phyloP scores from a whole-genome alignment of 2,888 invertebrate genomes.

The Drosophila rellima region DNA sequence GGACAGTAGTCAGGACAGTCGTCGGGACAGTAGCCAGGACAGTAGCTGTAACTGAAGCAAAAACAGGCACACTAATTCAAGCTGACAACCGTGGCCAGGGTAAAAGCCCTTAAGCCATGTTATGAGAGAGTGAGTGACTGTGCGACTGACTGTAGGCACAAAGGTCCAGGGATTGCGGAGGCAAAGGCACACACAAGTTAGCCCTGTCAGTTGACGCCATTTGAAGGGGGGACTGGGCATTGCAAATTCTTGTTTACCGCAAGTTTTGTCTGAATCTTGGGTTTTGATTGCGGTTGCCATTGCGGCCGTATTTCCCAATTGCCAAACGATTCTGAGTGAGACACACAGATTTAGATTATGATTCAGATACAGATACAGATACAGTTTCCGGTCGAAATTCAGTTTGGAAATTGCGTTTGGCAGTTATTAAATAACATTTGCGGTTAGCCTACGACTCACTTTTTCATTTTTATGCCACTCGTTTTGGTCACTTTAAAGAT shows the following conservation, averaged over 20 bases:
- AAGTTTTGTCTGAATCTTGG: conserved; percentile 53
- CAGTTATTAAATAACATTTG: conserved; percentile 61
- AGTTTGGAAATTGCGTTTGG: conserved; percentile 32
- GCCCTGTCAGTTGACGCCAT: conserved; percentile 58
- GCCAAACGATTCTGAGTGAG: conserved; percentile 22
- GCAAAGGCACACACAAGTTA: conserved; percentile 30
- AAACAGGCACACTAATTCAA: conserved; percentile 64
- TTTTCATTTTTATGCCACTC: conserved; percentile 18
- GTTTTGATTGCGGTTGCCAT: conserved; percentile 53
- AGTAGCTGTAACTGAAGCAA: conserved; percentile 6
- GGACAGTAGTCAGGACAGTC: neutral
- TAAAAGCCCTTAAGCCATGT: conserved; percentile 66
- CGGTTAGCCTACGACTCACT: conserved; percentile 20
- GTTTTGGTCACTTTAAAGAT: conserved; percentile 66
- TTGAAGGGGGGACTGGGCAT: neutral
- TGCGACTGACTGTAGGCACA: conserved; percentile 11
- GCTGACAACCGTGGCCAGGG: conserved; percentile 61
- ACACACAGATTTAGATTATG: conserved; percentile 12
- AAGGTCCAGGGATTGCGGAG: neutral
- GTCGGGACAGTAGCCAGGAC: conserved; percentile 2
- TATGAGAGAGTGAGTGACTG: conserved; percentile 30
- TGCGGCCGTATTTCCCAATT: conserved; percentile 40
- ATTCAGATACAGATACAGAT: conserved; percentile 8
- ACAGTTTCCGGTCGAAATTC: conserved; percentile 24
- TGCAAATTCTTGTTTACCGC: conserved; percentile 45